Conservation (phyloP, 2,797 vertebrate genomes). For the Myripristis jacobus region DNA sequence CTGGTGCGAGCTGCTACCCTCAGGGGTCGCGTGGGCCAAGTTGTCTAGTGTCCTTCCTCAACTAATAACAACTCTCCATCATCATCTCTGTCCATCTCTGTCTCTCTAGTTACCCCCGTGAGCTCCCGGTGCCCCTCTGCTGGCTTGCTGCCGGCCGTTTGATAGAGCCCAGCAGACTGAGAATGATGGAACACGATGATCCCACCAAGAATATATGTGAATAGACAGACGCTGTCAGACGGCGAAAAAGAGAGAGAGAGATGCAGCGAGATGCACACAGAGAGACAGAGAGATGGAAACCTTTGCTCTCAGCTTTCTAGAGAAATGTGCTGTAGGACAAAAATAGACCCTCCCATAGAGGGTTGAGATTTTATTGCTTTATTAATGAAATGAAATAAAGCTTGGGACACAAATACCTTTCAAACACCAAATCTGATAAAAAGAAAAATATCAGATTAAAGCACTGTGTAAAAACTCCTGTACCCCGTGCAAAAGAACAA, state of each 20-base stretch:
- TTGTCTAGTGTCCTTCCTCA: conserved; percentile 75
- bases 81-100: conserved; percentile 73
- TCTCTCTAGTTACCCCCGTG: conserved; percentile 63
- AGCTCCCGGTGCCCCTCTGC: conserved; percentile 54
- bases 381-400: conserved; percentile 59
- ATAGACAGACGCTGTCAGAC: conserved; percentile 60
- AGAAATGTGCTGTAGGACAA: conserved; percentile 54
- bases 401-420: conserved; percentile 49
- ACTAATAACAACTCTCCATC: conserved; percentile 82
- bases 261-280: neutral
- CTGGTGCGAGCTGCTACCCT: conserved; percentile 58
- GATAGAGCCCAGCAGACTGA: conserved; percentile 63
- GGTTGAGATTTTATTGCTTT: conserved; percentile 52
- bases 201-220: conserved; percentile 62
- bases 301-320: conserved; percentile 54
- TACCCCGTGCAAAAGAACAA: conserved; percentile 14
- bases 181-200: conserved; percentile 58
- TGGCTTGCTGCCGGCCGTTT: conserved; percentile 56
- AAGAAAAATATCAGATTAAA: conserved; percentile 29
- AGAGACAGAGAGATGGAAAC: conserved; percentile 33
- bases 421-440: conserved; percentile 45
- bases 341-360: conserved; percentile 55
- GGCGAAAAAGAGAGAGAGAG: conserved; percentile 40
- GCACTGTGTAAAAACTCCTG: conserved; percentile 5
- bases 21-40: conserved; percentile 64